These are phyloP conservation scores for Parus major DNA, from an alignment of 2,113 vertebrate genomes.

Conservation along the genomic window DNA sequence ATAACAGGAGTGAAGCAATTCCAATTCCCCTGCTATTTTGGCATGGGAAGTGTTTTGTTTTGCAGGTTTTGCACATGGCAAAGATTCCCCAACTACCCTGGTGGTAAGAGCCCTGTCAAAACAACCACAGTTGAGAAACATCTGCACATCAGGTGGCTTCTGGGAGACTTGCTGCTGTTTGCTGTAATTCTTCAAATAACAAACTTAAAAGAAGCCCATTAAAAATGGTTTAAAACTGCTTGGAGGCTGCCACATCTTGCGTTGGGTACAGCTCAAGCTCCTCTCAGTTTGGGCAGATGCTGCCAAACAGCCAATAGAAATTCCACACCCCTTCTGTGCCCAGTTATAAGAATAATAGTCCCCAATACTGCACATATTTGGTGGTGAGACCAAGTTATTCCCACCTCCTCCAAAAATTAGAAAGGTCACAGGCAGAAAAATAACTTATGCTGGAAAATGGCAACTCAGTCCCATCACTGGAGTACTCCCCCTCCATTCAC, in stretches of 20 bases:
- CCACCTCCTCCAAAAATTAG: neutral
- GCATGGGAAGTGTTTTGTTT: neutral
- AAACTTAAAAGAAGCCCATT: neutral
- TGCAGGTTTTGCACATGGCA: neutral
- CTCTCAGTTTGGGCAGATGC: neutral
- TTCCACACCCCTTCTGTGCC: neutral
- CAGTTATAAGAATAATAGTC: neutral
- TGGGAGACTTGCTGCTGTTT: neutral
- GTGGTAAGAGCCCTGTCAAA: neutral
- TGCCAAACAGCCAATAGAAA: neutral
- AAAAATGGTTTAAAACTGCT: neutral
- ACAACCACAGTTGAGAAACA: neutral
- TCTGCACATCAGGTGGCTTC: slow-evolving; percentile 14
- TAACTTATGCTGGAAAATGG: neutral
- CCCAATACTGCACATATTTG: neutral
- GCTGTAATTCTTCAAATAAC: neutral
- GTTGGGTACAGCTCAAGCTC: neutral
- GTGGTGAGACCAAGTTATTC: neutral
- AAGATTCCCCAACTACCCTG: neutral
- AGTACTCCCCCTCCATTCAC: neutral
- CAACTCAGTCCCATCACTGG: neutral
- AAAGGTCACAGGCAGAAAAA: neutral
- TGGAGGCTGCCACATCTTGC: neutral
- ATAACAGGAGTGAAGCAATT: neutral
- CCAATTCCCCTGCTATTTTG: neutral